Conservation (phyloP, 2,797 vertebrate species). For the Periparus ater region DNA sequence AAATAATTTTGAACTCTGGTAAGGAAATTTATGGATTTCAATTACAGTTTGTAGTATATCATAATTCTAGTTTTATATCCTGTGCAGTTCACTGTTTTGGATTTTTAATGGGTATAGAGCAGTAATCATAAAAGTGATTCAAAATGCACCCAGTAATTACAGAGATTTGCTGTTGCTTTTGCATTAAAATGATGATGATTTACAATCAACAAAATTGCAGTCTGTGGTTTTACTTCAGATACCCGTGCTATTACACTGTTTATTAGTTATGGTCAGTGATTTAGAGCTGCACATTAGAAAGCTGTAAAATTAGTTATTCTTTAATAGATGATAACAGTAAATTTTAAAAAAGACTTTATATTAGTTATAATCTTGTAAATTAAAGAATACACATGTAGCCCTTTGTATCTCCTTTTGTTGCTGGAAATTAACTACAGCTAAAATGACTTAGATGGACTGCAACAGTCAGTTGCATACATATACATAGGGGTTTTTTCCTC, state of each 20-base stretch:
- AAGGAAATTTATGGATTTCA: slow-evolving; percentile 79
- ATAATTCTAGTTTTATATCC: slow-evolving; percentile 79
- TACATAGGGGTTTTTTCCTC: neutral
- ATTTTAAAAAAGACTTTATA: slow-evolving; percentile 66
- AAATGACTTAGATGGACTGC: slow-evolving; percentile 1
- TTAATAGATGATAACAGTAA: slow-evolving; percentile 74
- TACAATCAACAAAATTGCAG: slow-evolving; percentile 68
- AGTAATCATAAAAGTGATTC: slow-evolving; percentile 82
- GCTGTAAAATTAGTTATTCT: slow-evolving; percentile 77
- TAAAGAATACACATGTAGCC: slow-evolving; percentile 55
- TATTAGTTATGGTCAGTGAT: slow-evolving; percentile 80
- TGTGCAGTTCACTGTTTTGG: slow-evolving; percentile 74
- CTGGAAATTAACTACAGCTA: slow-evolving; percentile 57
- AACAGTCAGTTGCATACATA: neutral
- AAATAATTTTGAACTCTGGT: slow-evolving; percentile 69
- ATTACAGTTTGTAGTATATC: slow-evolving; percentile 74
- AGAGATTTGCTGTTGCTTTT: slow-evolving; percentile 77
- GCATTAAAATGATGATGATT: slow-evolving; percentile 79
- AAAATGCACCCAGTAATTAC: slow-evolving; percentile 80
- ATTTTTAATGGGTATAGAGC: slow-evolving; percentile 78
- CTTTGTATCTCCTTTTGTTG: slow-evolving; percentile 59
- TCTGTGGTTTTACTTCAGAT: slow-evolving; percentile 70
- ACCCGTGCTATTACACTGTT: slow-evolving; percentile 63
- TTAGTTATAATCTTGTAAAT: slow-evolving; percentile 71
- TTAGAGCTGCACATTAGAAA: slow-evolving; percentile 70